These are phyloP conservation scores for Cristatella mucedo DNA, from an alignment of 2,888 invertebrate genomes.

Conservation along the genomic window DNA sequence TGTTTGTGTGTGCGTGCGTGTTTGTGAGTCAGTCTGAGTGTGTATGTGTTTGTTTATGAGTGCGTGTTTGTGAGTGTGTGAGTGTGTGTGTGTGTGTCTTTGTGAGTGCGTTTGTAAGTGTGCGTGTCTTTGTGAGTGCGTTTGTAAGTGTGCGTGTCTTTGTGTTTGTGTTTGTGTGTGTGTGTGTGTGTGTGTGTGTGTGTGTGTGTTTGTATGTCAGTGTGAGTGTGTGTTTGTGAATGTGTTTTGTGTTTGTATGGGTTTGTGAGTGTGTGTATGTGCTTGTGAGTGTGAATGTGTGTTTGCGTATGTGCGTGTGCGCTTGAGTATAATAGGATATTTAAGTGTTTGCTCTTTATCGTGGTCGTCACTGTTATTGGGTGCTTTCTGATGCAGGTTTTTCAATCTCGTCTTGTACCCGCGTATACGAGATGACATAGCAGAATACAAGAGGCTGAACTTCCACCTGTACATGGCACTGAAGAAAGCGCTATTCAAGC, in stretches of 20 bases:
- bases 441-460: constrained; percentile 83
- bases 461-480: constrained; percentile 89
- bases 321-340: neutral
- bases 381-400: constrained; percentile 21
- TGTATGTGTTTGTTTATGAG: no score
- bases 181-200: neutral
- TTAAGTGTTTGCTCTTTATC: neutral
- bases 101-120: neutral
- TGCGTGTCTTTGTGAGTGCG: no score
- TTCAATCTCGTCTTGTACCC: constrained; percentile 53
- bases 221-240: neutral
- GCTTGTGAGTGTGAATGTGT: no score
- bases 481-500: constrained; percentile 81
- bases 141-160: no score
- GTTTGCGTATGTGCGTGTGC: no score
- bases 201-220: constrained; percentile 1
- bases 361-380: neutral
- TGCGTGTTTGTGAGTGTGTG: neutral
- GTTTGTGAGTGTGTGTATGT: no score
- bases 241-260: no score
- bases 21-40: no score
- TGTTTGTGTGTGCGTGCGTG: no score
- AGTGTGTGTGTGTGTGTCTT: neutral
- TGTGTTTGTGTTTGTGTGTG: no score
- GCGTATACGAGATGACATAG: constrained; percentile 73